These are phyloP conservation scores for Anthoscopus minutus DNA, from an alignment of 2,113 vertebrate species.

Conservation along the genomic window DNA sequence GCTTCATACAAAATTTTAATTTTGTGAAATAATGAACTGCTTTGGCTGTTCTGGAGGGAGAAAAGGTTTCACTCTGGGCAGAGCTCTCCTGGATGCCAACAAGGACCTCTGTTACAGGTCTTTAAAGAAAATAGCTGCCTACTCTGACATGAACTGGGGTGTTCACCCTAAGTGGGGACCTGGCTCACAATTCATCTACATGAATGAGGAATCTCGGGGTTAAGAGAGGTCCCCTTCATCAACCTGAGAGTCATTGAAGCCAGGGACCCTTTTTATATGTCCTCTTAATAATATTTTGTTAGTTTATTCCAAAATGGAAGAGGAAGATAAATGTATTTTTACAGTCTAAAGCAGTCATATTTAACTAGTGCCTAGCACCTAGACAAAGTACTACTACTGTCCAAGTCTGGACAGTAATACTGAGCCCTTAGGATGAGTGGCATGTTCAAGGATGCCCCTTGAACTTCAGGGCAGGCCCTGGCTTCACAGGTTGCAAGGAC, in stretches of 20 bases:
- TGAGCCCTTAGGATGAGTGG: not conserved
- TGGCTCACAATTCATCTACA: not conserved
- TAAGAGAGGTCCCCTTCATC: not conserved
- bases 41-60: not conserved
- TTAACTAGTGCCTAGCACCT: not conserved
- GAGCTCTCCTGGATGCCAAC: not conserved
- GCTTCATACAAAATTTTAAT: not conserved
- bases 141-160: not conserved
- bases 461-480: not conserved
- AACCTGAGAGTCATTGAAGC: not conserved
- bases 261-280: not conserved
- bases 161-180: not conserved
- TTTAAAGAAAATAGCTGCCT: not conserved
- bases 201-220: not conserved
- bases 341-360: not conserved
- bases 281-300: not conserved
- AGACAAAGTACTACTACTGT: too few relatives aligned
- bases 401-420: not conserved
- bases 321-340: not conserved
- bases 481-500: rapidly evolving
- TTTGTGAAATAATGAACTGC: not conserved
- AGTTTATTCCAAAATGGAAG: not conserved
- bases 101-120: not conserved
- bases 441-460: not conserved
- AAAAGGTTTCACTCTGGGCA: not conserved